Conservation (phyloP, 1,140 invertebrate species). For the Bombus affinis region DNA sequence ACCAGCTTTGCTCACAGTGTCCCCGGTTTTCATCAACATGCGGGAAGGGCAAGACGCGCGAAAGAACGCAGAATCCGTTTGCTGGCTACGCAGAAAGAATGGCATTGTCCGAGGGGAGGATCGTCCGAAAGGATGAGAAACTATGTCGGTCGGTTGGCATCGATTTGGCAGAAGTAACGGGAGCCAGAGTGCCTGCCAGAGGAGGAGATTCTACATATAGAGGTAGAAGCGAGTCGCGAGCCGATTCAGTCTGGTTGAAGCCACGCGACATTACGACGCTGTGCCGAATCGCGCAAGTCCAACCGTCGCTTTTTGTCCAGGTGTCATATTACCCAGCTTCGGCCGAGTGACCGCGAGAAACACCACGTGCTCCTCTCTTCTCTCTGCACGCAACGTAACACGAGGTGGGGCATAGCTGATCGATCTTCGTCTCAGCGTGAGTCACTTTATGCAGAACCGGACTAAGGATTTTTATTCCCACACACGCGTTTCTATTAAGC, state of each 20-base stretch:
- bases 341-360: too few relatives aligned
- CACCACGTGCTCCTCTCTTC: background rate
- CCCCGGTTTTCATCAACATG: too few relatives aligned
- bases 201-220: constrained; percentile 75
- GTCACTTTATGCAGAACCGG: too few relatives aligned
- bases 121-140: background rate
- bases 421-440: too few relatives aligned
- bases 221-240: constrained; percentile 65
- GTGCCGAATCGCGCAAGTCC: constrained; percentile 7
- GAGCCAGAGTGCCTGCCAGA: constrained; percentile 56
- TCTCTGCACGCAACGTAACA: too few relatives aligned
- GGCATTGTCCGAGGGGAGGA: background rate
- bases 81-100: too few relatives aligned
- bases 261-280: constrained; percentile 57
- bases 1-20: too few relatives aligned
- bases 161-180: constrained; percentile 59
- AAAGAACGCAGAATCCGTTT: too few relatives aligned
- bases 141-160: background rate
- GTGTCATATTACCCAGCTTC: background rate
- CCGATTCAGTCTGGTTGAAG: constrained; percentile 71
- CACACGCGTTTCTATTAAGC: too few relatives aligned
- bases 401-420: too few relatives aligned
- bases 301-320: background rate
- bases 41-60: too few relatives aligned
- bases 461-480: too few relatives aligned